phyloP scores from a whole-genome alignment of 2,797 vertebrate species.

The Diceros bicornis region DNA sequence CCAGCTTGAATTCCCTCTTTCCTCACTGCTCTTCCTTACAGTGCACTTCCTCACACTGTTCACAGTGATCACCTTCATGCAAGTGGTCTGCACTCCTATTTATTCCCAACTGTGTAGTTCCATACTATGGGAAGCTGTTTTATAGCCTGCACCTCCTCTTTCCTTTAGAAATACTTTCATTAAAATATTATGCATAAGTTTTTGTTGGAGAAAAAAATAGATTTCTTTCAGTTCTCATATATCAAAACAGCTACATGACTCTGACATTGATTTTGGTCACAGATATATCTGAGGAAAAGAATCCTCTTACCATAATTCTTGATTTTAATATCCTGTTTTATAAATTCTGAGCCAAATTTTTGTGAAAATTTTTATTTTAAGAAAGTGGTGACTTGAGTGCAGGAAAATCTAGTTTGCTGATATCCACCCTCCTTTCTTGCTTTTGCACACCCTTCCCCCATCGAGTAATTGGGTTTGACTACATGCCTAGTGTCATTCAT shows the following conservation, averaged over 20 bases:
- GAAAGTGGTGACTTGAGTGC: not conserved
- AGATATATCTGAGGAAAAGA: slow-evolving; percentile 50
- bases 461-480: slow-evolving; percentile 52
- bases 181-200: slow-evolving; percentile 22
- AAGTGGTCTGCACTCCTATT: not conserved
- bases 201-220: not conserved
- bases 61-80: not conserved
- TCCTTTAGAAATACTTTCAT: slow-evolving; percentile 33
- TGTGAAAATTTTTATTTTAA: slow-evolving; percentile 53
- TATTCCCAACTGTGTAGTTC: not conserved
- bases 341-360: slow-evolving; percentile 49
- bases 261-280: slow-evolving; percentile 55
- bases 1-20: not conserved
- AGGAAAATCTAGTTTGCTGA: slow-evolving; percentile 59
- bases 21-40: not conserved
- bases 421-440: slow-evolving; percentile 11
- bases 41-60: slow-evolving; percentile 35
- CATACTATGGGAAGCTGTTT: not conserved
- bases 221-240: slow-evolving; percentile 25
- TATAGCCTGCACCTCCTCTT: slow-evolving; percentile 1
- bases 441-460: slow-evolving; percentile 12
- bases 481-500: slow-evolving; percentile 35
- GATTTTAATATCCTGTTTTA: slow-evolving; percentile 53
- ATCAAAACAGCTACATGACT: slow-evolving; percentile 20
- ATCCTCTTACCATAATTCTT: slow-evolving; percentile 53